Evolutionary conservation across 2,888 invertebrate genomes (phyloP), one percentile per base, ranked within the genome.

Genomic region (Apodemia duryi): DNA sequence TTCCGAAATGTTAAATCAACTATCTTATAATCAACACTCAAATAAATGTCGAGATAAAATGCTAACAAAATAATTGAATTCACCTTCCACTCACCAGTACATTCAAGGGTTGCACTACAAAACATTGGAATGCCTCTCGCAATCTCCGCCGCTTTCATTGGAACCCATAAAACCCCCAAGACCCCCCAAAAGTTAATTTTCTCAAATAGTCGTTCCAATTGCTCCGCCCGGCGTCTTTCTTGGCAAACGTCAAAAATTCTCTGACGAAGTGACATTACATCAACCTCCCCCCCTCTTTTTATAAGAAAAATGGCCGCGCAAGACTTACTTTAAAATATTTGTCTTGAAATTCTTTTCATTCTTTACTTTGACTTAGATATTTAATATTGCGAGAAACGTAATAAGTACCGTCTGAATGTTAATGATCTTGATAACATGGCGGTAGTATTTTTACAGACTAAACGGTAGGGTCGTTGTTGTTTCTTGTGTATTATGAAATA

Each of bases 181-280:
- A 66, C 68, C 69, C 65, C 66, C 68, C 69, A 75, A 82, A 83
- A 83, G 81, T 83, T 85, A 85, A 86, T 86, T 85, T 82, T 72
- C 77, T 74, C 74, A 75, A 80, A 82, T 77, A 76, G 71, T 65
- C 66, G 66, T 66, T 63, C 66, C 67, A 68, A 70, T 68, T 69
- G 68, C 70, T 75, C 74, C 75, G 77, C 77, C 77, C 71, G 57
- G 54, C 29, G 74, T 71, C 74, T 82, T 84, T 82, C 84, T 83
- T 82, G 83, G 84, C 82, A 79, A 75, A 77, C 77, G 80, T 81
- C 81, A 83, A 84, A 73, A 75, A 73, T 73, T 71, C 70, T 67
- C 70, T 64, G 70, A 70, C 69, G 69, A 72, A 75, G 62, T 69
- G 64, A 63, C 65, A 62, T 73, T 72, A 70, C 69, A 69, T 70